Conservation (phyloP, 2,113 vertebrate species). For the Pogona vitticeps region DNA sequence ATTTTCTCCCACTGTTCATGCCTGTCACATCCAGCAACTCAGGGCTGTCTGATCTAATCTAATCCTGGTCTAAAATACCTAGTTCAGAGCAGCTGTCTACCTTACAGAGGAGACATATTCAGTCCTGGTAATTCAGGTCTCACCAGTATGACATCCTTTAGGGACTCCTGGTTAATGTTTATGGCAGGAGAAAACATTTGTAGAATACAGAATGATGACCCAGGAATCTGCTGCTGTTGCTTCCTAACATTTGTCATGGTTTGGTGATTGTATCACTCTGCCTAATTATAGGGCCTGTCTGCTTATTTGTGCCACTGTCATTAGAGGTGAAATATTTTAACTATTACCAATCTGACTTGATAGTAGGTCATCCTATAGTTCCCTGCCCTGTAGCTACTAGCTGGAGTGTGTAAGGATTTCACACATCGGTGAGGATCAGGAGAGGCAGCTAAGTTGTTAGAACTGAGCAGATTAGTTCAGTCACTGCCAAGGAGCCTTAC, state of each 20-base stretch:
- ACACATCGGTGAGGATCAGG: neutral
- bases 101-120: too few relatives aligned
- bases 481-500: neutral
- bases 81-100: too few relatives aligned
- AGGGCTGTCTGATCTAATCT: neutral
- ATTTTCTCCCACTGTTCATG: neutral
- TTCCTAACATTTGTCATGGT: too few relatives aligned
- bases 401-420: neutral
- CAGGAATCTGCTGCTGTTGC: too few relatives aligned
- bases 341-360: neutral
- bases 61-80: neutral
- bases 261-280: too few relatives aligned
- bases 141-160: too few relatives aligned
- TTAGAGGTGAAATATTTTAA: neutral
- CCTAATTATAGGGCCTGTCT: too few relatives aligned
- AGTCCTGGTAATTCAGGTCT: too few relatives aligned
- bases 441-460: neutral
- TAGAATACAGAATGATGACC: too few relatives aligned
- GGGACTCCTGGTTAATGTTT: too few relatives aligned
- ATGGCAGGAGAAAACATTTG: too few relatives aligned
- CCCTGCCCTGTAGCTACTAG: neutral
- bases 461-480: neutral
- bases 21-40: neutral
- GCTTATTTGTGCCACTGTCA: too few relatives aligned
- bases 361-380: neutral